These are phyloP conservation scores for Cynopterus brachyotis DNA, from an alignment of 2,113 vertebrate species.

Conservation along the genomic window DNA sequence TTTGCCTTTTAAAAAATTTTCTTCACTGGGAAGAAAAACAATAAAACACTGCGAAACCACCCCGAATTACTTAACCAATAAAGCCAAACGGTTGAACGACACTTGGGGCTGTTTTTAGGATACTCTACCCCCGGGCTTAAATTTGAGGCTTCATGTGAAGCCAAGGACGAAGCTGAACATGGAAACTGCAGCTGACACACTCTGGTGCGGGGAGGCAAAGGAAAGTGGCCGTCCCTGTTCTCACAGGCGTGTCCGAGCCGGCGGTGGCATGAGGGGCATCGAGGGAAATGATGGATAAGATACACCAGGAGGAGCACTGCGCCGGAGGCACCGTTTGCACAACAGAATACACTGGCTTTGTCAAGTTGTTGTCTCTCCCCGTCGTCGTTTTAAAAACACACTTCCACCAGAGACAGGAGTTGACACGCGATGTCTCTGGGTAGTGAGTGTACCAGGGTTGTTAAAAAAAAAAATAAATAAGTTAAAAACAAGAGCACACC, in stretches of 20 bases:
- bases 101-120: constrained; percentile 50
- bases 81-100: constrained; percentile 56
- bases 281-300: constrained; percentile 70
- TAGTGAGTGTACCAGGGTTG: constrained; percentile 83
- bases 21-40: background rate
- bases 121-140: constrained; percentile 57
- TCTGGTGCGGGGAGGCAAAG: background rate
- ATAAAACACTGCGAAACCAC: background rate
- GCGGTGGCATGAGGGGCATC: constrained; percentile 60
- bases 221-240: constrained; percentile 61
- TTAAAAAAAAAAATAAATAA: constrained; percentile 76
- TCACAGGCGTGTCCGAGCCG: constrained; percentile 65
- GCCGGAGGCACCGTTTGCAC: constrained; percentile 82
- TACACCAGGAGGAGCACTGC: constrained; percentile 78
- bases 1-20: constrained; percentile 12
- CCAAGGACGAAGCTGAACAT: constrained; percentile 65
- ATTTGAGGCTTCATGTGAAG: constrained; percentile 72
- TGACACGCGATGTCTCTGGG: constrained; percentile 70
- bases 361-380: constrained; percentile 71
- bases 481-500: constrained; percentile 73
- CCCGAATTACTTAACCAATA: constrained; percentile 27
- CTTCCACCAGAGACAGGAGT: constrained; percentile 62
- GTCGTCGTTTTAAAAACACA: constrained; percentile 65
- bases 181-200: constrained; percentile 42
- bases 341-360: constrained; percentile 79